Evolutionary conservation across 2,797 vertebrate genomes (phyloP), one percentile per base, ranked within the genome.

Genomic region (Micropoecilia bifurca): DNA sequence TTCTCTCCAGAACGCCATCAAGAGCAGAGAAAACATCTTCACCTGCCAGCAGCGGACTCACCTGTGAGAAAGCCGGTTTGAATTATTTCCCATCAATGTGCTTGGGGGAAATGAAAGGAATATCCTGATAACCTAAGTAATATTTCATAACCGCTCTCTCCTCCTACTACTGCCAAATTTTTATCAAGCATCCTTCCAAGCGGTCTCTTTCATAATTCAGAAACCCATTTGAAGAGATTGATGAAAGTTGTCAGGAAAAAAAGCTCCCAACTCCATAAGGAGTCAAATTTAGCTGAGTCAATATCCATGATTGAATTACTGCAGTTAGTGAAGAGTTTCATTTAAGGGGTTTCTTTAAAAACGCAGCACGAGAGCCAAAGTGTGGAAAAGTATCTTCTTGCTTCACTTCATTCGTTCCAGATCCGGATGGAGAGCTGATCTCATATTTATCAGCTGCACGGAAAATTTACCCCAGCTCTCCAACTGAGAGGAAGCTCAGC

Each of bases 21-120:
- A 97, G 91, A 33, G 97, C 97, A 0, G 96, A 96, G 79, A 97
- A 97, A 9, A 98, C 95, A 0, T 97, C 96, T 0, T 96, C 95
- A 0, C 94, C 95, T 6, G 80, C 91, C 41, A 90, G 20, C 66
- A 88, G 80, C 0, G 16, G 80, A 53, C 78, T 80, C 80, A 88
- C 77, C 90, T 93, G 85, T 74, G 74, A 48, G 47, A 18, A 0
- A 14, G 22, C 0, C 76, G 3, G 53, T 50, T 22, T 50, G 14
- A 61, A 30, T 45, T 10, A 41, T 4, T 16, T 14, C 25, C 3
- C 12, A 8, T 33, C 20, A 25, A 14, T 12, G n/a, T 75, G 55
- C 14, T 3, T 30, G 16, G 46, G 50, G 22, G 39, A 69, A 83
- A 55, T 63, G 66, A 84, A 89, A 71, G 30, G 46, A 3, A 25